Percentiles rank a stretch among this genome's conserved stretches.
These are phyloP conservation scores for Drosophila orena DNA, from an alignment of 1,140 invertebrate genomes.

Conservation along the genomic window DNA sequence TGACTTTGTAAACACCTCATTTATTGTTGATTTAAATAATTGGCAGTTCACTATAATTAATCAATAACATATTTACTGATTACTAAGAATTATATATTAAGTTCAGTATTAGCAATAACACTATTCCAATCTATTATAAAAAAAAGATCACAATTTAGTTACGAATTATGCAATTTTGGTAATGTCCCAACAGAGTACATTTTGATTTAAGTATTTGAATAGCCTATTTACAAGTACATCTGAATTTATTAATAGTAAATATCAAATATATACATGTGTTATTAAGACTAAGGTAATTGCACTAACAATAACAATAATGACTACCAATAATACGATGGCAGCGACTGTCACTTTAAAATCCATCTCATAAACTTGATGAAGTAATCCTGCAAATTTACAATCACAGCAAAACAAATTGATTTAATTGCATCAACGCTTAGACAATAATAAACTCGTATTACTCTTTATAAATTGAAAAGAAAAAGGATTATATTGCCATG, in stretches of 20 bases:
- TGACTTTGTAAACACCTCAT: constrained; percentile 22
- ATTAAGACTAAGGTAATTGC: constrained; percentile 46
- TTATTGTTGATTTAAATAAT: constrained; percentile 23
- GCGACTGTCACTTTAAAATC: constrained; percentile 84
- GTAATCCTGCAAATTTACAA: constrained; percentile 83
- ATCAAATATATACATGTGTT: constrained; percentile 65
- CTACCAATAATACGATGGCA: constrained; percentile 72
- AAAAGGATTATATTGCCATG: constrained; percentile 26
- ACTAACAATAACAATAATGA: constrained; percentile 56
- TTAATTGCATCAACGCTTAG: constrained; percentile 21
- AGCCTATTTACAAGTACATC: constrained; percentile 45
- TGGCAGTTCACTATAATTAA: constrained; percentile 40
- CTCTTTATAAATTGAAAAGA: constrained; percentile 13
- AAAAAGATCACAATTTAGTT: constrained; percentile 53
- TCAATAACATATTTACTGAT: constrained; percentile 27
- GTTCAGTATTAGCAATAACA: constrained; percentile 18
- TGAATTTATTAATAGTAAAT: constrained; percentile 39
- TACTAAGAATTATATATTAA: constrained; percentile 20
- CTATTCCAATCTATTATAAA: constrained; percentile 36
- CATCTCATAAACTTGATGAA: constrained; percentile 84
- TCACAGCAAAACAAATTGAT: constrained; percentile 70
- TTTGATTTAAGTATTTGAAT: constrained; percentile 30
- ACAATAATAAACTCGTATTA: constrained; percentile 3
- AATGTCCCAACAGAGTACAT: constrained; percentile 36
- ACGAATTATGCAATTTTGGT: constrained; percentile 44